Evolutionary conservation across 2,888 invertebrate genomes (phyloP).

Genomic region (Dendrolimus pini): DNA sequence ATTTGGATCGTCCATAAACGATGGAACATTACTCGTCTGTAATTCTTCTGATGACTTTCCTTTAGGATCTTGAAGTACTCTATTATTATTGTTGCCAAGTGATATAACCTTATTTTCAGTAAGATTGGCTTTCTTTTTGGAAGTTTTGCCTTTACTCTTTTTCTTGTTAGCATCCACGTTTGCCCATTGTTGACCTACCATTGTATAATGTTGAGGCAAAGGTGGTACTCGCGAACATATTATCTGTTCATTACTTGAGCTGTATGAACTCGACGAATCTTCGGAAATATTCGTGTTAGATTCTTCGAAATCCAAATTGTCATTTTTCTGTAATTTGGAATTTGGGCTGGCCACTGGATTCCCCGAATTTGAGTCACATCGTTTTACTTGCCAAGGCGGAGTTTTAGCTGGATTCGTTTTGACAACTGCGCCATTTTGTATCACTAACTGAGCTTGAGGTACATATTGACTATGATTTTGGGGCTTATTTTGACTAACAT

Average conservation of each 20-base stretch:
- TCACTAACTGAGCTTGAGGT: conserved; percentile 59
- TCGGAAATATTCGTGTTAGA: conserved; percentile 49
- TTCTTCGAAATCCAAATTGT: conserved; percentile 54
- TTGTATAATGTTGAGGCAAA: conserved; percentile 79
- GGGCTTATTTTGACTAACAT: conserved; percentile 43
- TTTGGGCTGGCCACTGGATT: conserved; percentile 48
- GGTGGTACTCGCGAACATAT: conserved; percentile 84
- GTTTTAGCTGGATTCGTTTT: conserved; percentile 72
- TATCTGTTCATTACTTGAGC: conserved; percentile 52
- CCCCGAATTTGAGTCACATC: conserved; percentile 39
- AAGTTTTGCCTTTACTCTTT: conserved; percentile 70
- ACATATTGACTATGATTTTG: conserved; percentile 47
- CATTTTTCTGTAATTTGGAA: conserved; percentile 50
- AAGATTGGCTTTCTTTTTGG: conserved; percentile 63
- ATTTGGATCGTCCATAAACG: conserved; percentile 94
- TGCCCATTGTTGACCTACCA: conserved; percentile 67
- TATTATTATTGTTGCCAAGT: conserved; percentile 50
- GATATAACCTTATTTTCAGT: conserved; percentile 45
- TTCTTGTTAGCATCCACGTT: conserved; percentile 55
- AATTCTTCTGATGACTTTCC: conserved; percentile 60
- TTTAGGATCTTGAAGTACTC: conserved; percentile 52
- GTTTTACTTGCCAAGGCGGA: conserved; percentile 78
- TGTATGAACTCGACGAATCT: conserved; percentile 46
- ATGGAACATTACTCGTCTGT: conserved; percentile 79
- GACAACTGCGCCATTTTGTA: conserved; percentile 67